Base-by-base conservation (phyloP, 1,140 invertebrate species). In the Battus philenor region DNA sequence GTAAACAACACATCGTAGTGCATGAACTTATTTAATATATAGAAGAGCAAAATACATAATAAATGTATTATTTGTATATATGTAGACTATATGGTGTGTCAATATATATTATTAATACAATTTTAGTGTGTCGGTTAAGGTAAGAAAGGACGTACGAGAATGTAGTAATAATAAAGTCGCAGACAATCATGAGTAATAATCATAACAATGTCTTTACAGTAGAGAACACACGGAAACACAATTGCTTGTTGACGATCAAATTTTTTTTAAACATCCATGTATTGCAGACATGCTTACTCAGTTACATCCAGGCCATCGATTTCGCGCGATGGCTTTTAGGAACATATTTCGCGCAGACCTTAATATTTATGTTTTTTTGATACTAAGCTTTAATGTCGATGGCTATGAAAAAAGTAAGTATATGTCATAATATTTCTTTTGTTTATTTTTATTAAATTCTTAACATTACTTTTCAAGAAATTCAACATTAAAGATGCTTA, bases 391-490 rank as follows among this genome's bases (percentile, higher is more conserved):
- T 20, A 41, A 31, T 16, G 20, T 33, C 12, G 8, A 4, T 10
- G 51, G 71, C 26, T 63, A 75, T 62, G 74, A 78, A 56, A 78
- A 78, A 66, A 78, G 74, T 78, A 68, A 61, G 55, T 59, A 30
- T 8, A 17, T 36, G 7, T 17, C 4, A n/a, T 11, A 8, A 9
- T 0, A 8, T 33, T n/a, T 34, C 9, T 22, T 16, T 33, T 32
- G 3, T 41, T 1, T n/a, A n/a, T n/a, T n/a, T n/a, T n/a, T n/a
- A n/a, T n/a, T n/a, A n/a, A n/a, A n/a, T n/a, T n/a, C n/a, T n/a
- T n/a, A n/a, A n/a, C n/a, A n/a, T n/a, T n/a, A n/a, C n/a, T n/a
- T n/a, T n/a, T n/a, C n/a, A n/a, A n/a, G n/a, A n/a, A n/a, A n/a
- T n/a, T n/a, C n/a, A n/a, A n/a, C n/a, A n/a, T n/a, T n/a, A n/a